Conservation (phyloP, 2,113 vertebrate species). For the Columba livia region DNA sequence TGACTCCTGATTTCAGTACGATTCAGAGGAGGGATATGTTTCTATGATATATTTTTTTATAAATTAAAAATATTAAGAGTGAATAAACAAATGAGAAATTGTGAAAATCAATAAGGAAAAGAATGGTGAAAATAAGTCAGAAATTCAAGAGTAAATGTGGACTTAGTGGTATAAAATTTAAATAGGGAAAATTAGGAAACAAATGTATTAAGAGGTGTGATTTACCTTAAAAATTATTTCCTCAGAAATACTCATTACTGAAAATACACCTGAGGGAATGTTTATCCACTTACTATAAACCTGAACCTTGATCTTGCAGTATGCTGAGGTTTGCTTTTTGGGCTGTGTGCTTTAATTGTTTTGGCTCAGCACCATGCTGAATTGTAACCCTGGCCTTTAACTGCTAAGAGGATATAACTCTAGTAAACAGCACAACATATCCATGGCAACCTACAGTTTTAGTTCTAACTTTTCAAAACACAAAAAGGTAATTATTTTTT, state of each 20-base stretch:
- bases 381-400: constrained; percentile 35
- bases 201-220: not conserved
- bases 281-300: constrained; percentile 8
- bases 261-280: constrained; percentile 15
- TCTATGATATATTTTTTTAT: not conserved
- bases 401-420: constrained; percentile 6
- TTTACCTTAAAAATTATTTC: not conserved
- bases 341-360: constrained; percentile 25
- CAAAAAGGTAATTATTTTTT: constrained; percentile 54
- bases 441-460: constrained; percentile 56
- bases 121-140: not conserved
- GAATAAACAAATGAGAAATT: not conserved
- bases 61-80: not conserved
- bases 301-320: constrained; percentile 19
- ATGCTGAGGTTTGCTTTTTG: constrained; percentile 39
- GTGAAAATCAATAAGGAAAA: not conserved
- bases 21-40: not conserved
- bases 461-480: constrained; percentile 52
- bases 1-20: not conserved
- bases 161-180: not conserved
- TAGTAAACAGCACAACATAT: constrained; percentile 57
- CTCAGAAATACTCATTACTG: not conserved
- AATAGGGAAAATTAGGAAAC: not conserved
- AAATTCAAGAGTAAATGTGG: not conserved
- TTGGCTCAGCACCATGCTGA: constrained; percentile 43